Percentiles rank a stretch among this genome's conserved stretches.
Conservation (phyloP, 2,888 invertebrate species). For the Erebia palarica region DNA sequence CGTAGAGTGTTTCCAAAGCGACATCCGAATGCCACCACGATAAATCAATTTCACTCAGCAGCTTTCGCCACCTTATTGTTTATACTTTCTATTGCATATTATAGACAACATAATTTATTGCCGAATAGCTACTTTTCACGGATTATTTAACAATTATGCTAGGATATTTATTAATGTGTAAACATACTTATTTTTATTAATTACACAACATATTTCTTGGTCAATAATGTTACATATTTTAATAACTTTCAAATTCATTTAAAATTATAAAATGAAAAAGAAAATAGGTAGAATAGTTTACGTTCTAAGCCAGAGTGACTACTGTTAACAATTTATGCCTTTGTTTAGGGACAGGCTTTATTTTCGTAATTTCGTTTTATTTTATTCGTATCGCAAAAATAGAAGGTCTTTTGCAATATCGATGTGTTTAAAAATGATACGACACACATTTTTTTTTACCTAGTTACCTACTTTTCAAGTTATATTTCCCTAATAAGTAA, state of each 20-base stretch:
- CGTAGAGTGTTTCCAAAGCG: constrained; percentile 74
- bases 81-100: constrained; percentile 75
- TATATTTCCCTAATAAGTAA: constrained; percentile 30
- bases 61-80: constrained; percentile 80
- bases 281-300: too few species aligned
- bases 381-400: background rate
- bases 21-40: constrained; percentile 61
- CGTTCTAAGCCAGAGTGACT: too few species aligned
- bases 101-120: constrained; percentile 56
- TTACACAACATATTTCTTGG: constrained; percentile 3
- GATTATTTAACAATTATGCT: constrained; percentile 68
- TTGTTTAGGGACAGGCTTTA: background rate
- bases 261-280: background rate
- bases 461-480: constrained; percentile 14
- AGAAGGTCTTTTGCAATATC: background rate
- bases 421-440: constrained; percentile 9
- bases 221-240: background rate
- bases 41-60: constrained; percentile 80
- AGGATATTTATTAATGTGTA: constrained; percentile 27
- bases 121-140: constrained; percentile 70
- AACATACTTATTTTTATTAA: constrained; percentile 17
- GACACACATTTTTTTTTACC: constrained; percentile 17
- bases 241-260: background rate
- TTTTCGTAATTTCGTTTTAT: background rate
- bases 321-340: background rate